Base-by-base conservation (phyloP, 2,888 invertebrate species). In the Tigriopus californicus region DNA sequence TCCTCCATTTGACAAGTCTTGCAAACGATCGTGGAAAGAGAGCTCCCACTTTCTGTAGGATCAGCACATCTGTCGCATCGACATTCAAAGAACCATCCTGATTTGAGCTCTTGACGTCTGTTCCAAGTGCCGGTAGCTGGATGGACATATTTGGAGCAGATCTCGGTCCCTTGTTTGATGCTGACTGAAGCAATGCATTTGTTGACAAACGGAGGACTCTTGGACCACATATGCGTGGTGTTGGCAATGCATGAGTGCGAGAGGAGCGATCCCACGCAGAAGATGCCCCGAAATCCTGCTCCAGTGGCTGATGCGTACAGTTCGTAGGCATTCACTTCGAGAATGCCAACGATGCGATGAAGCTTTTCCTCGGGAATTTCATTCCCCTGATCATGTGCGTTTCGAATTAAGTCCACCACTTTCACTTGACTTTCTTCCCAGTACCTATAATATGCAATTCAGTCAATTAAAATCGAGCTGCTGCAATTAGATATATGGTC, bases 41-140 rank as follows among this genome's bases (percentile, higher is more conserved):
- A 64, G 0, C 63, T 62, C 4, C 58, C 61, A 52, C 61, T 61
- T 22, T 64, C 64, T 2, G 61, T 62, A 1, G 61, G 58, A 57
- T 64, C 64, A 22, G 47, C 15, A 47, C 64, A 64, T 44, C 64
- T 41, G 11, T 11, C 33, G 47, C 64, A 64, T 12, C 40, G 1
- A 47, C 64, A 64, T 33, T 62, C 63, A 60, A 64, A 64, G 22
- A 61, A 64, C 59, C 52, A 52, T 33, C 33, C 33, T 33, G 33
- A 33, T 33, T 33, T 33, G 33, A 33, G 33, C 33, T 33, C 33
- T 33, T 33, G 33, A 5, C 33, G 33, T 8, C 33, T 33, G 8
- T 3, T 33, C 33, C 33, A 33, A 33, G 33, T 33, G 33, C 8
- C 33, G 33, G 33, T 33, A 8, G 33, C 33, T 33, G 33, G 33